These are phyloP conservation scores for Ceratitis capitata DNA, from an alignment of 1,140 invertebrate genomes.

Conservation along the genomic window DNA sequence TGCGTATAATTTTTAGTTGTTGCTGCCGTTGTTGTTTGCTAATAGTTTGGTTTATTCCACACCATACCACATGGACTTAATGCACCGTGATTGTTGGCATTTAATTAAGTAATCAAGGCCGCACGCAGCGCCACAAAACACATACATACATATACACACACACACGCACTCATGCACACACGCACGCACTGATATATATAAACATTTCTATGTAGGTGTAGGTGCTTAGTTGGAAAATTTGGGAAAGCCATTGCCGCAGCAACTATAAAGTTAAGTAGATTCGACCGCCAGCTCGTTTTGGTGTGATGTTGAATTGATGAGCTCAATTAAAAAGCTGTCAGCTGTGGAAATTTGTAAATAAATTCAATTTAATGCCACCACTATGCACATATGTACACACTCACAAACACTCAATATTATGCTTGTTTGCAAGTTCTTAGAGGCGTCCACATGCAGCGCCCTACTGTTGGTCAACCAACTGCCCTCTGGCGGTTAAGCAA, in stretches of 20 bases:
- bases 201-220: background rate
- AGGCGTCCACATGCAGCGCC: background rate
- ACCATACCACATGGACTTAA: background rate
- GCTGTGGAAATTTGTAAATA: slow-evolving; percentile 14
- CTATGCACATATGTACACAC: background rate
- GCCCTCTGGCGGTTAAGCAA: background rate
- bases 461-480: background rate
- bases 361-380: background rate
- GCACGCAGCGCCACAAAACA: background rate
- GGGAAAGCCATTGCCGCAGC: background rate
- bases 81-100: slow-evolving; percentile 34
- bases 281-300: background rate
- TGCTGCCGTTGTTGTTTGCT: background rate
- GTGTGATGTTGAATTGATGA: background rate
- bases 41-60: background rate
- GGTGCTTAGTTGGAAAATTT: background rate
- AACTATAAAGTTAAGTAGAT: background rate
- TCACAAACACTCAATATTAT: no score
- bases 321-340: slow-evolving; percentile 23
- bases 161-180: background rate
- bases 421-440: background rate
- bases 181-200: background rate
- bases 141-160: background rate
- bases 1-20: background rate
- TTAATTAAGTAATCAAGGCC: slow-evolving; percentile 36